Base-by-base conservation (phyloP, 2,888 invertebrate species). In the Coleophora flavipennella region DNA sequence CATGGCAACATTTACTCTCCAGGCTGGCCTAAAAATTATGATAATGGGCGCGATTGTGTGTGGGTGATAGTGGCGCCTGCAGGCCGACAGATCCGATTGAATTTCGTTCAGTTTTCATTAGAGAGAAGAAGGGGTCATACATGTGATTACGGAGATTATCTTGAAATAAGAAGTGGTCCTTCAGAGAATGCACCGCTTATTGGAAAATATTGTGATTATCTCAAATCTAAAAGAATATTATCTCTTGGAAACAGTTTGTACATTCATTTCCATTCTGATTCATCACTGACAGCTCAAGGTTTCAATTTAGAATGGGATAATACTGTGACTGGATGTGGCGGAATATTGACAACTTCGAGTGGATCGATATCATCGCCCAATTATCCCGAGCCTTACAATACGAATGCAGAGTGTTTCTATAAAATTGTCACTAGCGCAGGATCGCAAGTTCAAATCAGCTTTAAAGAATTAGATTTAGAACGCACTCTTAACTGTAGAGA, bases 331-430 rank as follows among this genome's bases (percentile, higher is more conserved):
- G 93, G 94, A 10, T 97, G 97, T 67, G 96, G 97, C 10, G 96
- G 95, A 1, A 86, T 80, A 11, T 57, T 97, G 33, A 89, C 84
- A 0, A 79, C 90, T 28, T 87, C 90, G 8, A 76, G 76, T 1
- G 97, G 96, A 0, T 86, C 90, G 1, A 90, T 97, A 50, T 86
- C 89, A 8, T 96, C 96, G 0, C 96, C 97, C 1, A 91, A 92
- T 62, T 97, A 96, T 76, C 97, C 97, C 0, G 85, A 88, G 49
- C 72, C 87, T 0, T 96, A 95, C 64, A 75, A 86, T 29, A 86
- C 88, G 38, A 87, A 89, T 49, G 87, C 91, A 0, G 90, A 92
- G 62, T 97, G 97, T 65, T 87, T 88, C 46, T 97, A 95, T 91
- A 90, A 85, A 53, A 91, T 97, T 46, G 83, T 86, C 2, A 89